Conservation (phyloP, 2,113 vertebrate genomes). For the Antechinus flavipes region DNA sequence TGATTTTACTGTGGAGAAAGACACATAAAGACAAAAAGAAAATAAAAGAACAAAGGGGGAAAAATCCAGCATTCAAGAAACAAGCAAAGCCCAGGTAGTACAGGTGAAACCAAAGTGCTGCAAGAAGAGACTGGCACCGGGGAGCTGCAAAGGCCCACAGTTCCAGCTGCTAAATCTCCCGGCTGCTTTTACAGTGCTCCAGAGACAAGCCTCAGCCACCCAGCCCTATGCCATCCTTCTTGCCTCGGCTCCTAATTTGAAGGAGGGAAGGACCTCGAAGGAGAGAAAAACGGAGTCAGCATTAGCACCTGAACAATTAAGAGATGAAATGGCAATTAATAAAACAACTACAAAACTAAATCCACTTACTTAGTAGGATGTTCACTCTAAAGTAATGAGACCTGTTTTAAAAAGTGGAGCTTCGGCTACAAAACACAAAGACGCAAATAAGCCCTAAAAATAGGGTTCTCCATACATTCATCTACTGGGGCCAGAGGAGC, state of each 20-base stretch:
- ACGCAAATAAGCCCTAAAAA: slow-evolving; percentile 39
- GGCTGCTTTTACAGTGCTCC: background rate
- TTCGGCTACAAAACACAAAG: slow-evolving; percentile 2
- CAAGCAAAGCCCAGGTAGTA: background rate
- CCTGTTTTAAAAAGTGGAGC: slow-evolving; percentile 18
- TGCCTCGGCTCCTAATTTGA: background rate
- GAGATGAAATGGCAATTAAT: background rate
- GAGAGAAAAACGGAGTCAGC: background rate
- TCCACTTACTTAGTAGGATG: slow-evolving; percentile 21
- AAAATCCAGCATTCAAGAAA: slow-evolving; percentile 39
- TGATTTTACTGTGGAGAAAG: slow-evolving; percentile 45
- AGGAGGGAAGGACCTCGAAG: background rate
- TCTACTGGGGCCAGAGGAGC: slow-evolving; percentile 4
- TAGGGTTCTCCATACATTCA: slow-evolving; percentile 8
- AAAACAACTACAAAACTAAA: background rate
- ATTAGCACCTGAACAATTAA: background rate
- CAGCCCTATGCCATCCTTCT: background rate
- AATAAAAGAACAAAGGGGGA: background rate
- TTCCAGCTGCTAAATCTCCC: background rate
- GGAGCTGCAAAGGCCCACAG: background rate
- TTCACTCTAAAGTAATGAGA: slow-evolving; percentile 3
- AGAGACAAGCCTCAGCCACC: too few relatives aligned
- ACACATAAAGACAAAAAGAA: slow-evolving; percentile 42
- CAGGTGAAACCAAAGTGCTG: background rate
- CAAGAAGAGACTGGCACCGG: background rate